Evolutionary conservation across 2,888 invertebrate species (phyloP).

Genomic region (Heliconius ismenius): DNA sequence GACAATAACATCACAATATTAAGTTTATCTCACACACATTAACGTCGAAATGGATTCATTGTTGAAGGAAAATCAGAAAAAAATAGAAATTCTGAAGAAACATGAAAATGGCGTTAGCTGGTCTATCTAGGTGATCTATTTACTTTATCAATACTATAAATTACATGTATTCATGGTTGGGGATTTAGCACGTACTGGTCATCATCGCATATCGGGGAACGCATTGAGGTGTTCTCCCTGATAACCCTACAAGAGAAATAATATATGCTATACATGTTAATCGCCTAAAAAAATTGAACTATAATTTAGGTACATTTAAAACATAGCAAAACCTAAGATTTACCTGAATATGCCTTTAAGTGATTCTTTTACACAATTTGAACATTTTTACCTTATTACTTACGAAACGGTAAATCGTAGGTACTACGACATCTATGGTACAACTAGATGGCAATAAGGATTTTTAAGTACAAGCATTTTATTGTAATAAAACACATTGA

Average conservation of each 20-base stretch:
- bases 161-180: slow-evolving; percentile 16
- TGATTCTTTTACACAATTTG: neutral
- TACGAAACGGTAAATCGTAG: slow-evolving; percentile 8
- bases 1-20: neutral
- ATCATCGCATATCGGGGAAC: slow-evolving; percentile 19
- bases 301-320: slow-evolving; percentile 3
- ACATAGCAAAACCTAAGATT: neutral
- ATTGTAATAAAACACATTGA: neutral
- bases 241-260: slow-evolving; percentile 21
- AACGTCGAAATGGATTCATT: neutral
- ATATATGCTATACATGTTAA: slow-evolving; percentile 3
- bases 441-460: slow-evolving; percentile 1
- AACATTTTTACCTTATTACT: neutral
- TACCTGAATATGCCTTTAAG: neutral
- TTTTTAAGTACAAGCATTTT: neutral
- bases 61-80: neutral
- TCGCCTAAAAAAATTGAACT: slow-evolving; percentile 1
- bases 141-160: slow-evolving; percentile 10
- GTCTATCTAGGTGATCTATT: slow-evolving; percentile 1
- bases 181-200: slow-evolving; percentile 21
- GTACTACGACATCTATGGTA: neutral
- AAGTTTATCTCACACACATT: slow-evolving; percentile 5
- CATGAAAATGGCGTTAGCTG: neutral
- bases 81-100: neutral
- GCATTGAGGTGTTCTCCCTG: slow-evolving; percentile 21